Conservation (phyloP, 2,113 vertebrate genomes). For the Chamaea fasciata region DNA sequence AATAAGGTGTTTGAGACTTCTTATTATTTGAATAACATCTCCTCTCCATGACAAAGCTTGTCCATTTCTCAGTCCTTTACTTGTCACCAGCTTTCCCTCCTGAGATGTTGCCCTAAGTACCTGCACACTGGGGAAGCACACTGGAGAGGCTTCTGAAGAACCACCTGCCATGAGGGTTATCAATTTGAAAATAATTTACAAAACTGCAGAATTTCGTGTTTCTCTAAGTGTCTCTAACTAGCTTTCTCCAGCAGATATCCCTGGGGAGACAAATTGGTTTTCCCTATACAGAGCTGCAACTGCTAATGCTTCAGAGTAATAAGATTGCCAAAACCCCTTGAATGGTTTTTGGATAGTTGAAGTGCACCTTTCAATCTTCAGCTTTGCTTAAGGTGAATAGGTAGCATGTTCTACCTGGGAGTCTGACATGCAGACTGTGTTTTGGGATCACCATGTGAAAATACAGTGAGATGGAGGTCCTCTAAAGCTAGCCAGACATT, state of each 20-base stretch:
- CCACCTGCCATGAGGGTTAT: not conserved
- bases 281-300: not conserved
- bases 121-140: not conserved
- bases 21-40: not conserved
- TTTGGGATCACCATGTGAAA: not conserved
- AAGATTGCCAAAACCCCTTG: not conserved
- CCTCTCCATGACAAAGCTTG: not conserved
- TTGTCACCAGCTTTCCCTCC: not conserved
- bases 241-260: conserved; percentile 1
- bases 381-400: not conserved
- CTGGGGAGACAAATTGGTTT: not conserved
- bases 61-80: not conserved
- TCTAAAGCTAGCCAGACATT: not conserved
- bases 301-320: not conserved
- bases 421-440: not conserved
- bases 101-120: not conserved
- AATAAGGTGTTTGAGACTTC: not conserved
- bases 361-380: not conserved
- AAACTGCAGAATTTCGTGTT: conserved; percentile 19
- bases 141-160: not conserved
- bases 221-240: not conserved
- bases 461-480: not conserved
- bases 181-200: not conserved
- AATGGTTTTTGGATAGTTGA: not conserved
- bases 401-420: not conserved